A percentile compares a stretch with the other conserved stretches of the same genome.
Evolutionary conservation across 2,113 vertebrate genomes (phyloP).

Genomic region (Origma solitaria): DNA sequence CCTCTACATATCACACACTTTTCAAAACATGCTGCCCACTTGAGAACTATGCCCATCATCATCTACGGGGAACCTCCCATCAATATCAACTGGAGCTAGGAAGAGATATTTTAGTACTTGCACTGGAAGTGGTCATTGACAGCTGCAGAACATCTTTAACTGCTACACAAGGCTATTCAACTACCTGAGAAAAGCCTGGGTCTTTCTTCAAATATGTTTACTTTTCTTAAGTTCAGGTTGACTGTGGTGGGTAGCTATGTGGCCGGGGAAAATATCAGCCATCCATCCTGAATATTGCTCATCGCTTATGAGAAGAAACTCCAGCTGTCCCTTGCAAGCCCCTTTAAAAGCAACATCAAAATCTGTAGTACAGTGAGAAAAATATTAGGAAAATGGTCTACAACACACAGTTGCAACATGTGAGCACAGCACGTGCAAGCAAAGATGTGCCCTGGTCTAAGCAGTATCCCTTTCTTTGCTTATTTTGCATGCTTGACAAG

Average conservation of each 20-base stretch:
- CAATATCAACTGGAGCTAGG: not conserved
- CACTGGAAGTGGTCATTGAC: not conserved
- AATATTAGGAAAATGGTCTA: not conserved
- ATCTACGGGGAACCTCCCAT: not conserved
- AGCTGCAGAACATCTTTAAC: not conserved
- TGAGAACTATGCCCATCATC: not conserved
- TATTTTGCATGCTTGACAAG: not conserved
- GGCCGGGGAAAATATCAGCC: not conserved
- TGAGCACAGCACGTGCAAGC: not conserved
- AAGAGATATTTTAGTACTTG: not conserved
- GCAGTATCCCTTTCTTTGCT: not conserved
- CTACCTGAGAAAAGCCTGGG: not conserved
- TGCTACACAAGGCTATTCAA: not conserved
- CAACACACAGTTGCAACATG: not conserved
- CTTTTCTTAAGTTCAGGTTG: not conserved
- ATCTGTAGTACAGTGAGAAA: not conserved
- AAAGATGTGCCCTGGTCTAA: not conserved
- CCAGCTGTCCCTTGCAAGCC: not conserved
- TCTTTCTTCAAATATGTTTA: not conserved
- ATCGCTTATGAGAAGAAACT: not conserved
- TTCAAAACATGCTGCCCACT: not conserved
- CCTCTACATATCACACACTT: not conserved
- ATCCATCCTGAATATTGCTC: not conserved
- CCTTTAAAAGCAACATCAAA: not conserved
- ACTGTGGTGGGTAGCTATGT: not conserved